Conservation (phyloP, 2,113 vertebrate genomes). For the Pterocles orientalis region DNA sequence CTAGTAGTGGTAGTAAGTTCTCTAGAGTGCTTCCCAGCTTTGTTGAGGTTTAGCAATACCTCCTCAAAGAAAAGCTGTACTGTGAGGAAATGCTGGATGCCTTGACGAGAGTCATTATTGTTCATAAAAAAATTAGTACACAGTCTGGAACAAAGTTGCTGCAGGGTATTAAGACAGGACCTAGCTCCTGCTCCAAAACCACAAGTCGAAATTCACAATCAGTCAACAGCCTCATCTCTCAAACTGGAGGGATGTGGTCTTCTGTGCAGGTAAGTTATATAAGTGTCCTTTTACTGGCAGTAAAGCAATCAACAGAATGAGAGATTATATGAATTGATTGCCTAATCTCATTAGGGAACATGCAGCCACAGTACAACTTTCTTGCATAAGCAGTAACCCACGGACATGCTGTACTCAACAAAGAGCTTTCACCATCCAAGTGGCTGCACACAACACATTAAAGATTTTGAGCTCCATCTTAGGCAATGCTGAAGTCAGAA, state of each 20-base stretch:
- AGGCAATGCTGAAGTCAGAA: neutral
- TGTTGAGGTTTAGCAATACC: conserved; percentile 4
- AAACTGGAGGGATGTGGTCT: conserved; percentile 58
- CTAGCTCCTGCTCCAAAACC: conserved; percentile 33
- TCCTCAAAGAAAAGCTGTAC: neutral
- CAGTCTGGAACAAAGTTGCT: conserved; percentile 32
- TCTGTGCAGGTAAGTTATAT: conserved; percentile 49
- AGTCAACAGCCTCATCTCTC: conserved; percentile 11
- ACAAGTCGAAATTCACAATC: neutral
- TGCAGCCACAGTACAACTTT: neutral
- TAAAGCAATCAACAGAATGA: conserved; percentile 30
- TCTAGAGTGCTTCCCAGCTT: neutral
- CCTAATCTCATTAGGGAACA: conserved; percentile 20
- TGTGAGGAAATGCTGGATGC: neutral
- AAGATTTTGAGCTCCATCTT: neutral
- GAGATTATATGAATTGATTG: conserved; percentile 20
- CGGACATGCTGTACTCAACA: neutral
- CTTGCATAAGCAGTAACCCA: conserved; percentile 28
- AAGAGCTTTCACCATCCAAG: neutral
- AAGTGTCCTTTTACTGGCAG: conserved; percentile 55
- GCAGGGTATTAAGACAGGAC: neutral
- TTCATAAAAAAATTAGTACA: conserved; percentile 7
- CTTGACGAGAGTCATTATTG: neutral
- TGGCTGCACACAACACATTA: neutral
- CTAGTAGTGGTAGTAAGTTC: neutral